Evolutionary conservation across 2,888 invertebrate species (phyloP), one percentile per base, ranked within the genome.

Genomic region (Spilarctia lutea): DNA sequence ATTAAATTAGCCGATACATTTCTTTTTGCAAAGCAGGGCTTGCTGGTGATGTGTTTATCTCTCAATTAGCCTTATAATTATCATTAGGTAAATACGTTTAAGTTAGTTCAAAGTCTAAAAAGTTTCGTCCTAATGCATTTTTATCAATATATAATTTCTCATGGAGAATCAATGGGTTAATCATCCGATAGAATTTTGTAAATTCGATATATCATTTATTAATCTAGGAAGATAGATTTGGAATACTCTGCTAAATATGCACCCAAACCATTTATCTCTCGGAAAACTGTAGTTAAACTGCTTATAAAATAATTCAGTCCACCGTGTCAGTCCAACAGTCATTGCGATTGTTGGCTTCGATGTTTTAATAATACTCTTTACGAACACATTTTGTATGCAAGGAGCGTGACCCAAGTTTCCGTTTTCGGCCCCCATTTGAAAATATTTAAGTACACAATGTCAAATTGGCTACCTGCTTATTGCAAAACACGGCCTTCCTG

Each of bases 381-480:
- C 75, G 80, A 77, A 72, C 83, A 76, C 74, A 76, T 84, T 86
- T 91, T 87, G 91, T 93, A 94, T 93, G 92, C 93, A 88, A 88
- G 87, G 86, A 90, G 91, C 92, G 92, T 91, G 91, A 91, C 91
- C 89, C 88, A 87, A 87, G 92, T 92, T 92, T 94, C 93, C 94
- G 93, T 92, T 93, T 92, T 91, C 86, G 91, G 91, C 88, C 89
- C 87, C 90, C 89, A 92, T 91, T 92, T 92, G 91, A 92, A 92
- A 94, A 93, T 92, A 91, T 93, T 93, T 91, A n/a, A n/a, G n/a
- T n/a, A 91, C 92, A 93, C 94, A 94, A 94, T 93, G 92, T 93
- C 92, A 91, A 92, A 92, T 92, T 91, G 91, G 86, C 88, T 89
- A 90, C 90, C 91, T 91, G 91, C 81, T 83, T 81, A 86, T 93